These are phyloP conservation scores for Philereme vetulata DNA, from an alignment of 2,888 invertebrate genomes.

Conservation along the genomic window DNA sequence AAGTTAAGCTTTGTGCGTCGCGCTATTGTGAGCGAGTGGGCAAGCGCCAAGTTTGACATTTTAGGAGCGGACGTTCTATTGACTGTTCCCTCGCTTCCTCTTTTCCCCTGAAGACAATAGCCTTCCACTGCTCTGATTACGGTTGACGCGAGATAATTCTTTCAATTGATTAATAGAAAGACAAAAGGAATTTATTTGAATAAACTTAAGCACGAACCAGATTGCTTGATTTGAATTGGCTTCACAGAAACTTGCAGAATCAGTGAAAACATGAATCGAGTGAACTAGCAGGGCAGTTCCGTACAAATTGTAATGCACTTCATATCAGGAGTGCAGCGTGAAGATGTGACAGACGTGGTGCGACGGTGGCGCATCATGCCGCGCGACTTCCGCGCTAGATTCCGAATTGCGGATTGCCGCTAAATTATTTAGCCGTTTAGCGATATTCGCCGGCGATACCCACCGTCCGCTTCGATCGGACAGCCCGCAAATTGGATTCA, in stretches of 20 bases:
- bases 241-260: constrained; percentile 11
- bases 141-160: constrained; percentile 33
- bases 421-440: constrained; percentile 83
- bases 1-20: constrained; percentile 77
- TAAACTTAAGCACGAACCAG: constrained; percentile 9
- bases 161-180: constrained; percentile 26
- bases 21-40: constrained; percentile 68
- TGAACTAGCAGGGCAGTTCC: constrained; percentile 11
- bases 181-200: constrained; percentile 18
- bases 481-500: constrained; percentile 83
- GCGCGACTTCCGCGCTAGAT: constrained; percentile 49
- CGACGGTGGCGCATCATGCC: constrained; percentile 34
- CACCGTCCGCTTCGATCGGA: constrained; percentile 73
- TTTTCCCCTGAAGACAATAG: constrained; percentile 53
- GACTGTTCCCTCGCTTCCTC: constrained; percentile 48
- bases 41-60: constrained; percentile 69
- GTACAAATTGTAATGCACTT: constrained; percentile 36
- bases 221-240: constrained; percentile 21
- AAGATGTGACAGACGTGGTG: constrained; percentile 41
- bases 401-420: constrained; percentile 68
- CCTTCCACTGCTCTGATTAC: constrained; percentile 41
- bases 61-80: constrained; percentile 64
- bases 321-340: constrained; percentile 34
- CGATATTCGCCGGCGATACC: constrained; percentile 79
- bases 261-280: constrained; percentile 13